Evolutionary conservation across 1,140 invertebrate genomes (phyloP).

Genomic region (Scaptomyza montana): DNA sequence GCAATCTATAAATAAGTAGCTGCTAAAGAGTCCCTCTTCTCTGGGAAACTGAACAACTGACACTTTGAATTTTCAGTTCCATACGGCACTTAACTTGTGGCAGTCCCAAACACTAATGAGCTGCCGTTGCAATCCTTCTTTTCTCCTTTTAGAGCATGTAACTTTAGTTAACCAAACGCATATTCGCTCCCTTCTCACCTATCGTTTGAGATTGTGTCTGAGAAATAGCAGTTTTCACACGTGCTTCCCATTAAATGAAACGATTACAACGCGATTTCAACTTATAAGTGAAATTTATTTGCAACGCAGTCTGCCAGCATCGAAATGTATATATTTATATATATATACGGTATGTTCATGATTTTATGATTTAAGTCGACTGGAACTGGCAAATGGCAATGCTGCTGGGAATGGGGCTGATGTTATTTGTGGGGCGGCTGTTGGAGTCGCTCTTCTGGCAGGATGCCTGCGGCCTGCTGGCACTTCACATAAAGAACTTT

Average conservation of each 20-base stretch:
- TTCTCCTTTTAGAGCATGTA: constrained; percentile 22
- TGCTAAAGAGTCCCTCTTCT: background rate
- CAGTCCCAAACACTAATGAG: constrained; percentile 66
- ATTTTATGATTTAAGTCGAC: constrained; percentile 61
- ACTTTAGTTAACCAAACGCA: constrained; percentile 48
- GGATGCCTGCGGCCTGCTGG: constrained; percentile 25
- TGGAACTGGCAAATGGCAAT: constrained; percentile 18
- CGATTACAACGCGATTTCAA: constrained; percentile 69
- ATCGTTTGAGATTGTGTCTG: constrained; percentile 25
- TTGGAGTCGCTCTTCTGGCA: constrained; percentile 22
- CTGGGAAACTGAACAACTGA: constrained; percentile 46
- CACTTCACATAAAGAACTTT: constrained; percentile 77
- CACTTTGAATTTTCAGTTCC: constrained; percentile 9
- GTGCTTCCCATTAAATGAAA: constrained; percentile 82
- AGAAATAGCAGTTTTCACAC: constrained; percentile 78
- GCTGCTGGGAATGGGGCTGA: constrained; percentile 2
- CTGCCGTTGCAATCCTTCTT: constrained; percentile 40
- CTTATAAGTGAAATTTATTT: constrained; percentile 82
- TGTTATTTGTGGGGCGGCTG: constrained; percentile 55
- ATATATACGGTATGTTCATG: constrained; percentile 41
- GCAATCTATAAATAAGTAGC: constrained; percentile 27
- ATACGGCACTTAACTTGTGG: constrained; percentile 19
- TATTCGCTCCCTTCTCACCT: background rate
- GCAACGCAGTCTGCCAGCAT: constrained; percentile 51
- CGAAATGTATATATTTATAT: constrained; percentile 4